These are phyloP conservation scores for Todiramphus saurophagus DNA, from an alignment of 2,113 vertebrate genomes.

Conservation along the genomic window DNA sequence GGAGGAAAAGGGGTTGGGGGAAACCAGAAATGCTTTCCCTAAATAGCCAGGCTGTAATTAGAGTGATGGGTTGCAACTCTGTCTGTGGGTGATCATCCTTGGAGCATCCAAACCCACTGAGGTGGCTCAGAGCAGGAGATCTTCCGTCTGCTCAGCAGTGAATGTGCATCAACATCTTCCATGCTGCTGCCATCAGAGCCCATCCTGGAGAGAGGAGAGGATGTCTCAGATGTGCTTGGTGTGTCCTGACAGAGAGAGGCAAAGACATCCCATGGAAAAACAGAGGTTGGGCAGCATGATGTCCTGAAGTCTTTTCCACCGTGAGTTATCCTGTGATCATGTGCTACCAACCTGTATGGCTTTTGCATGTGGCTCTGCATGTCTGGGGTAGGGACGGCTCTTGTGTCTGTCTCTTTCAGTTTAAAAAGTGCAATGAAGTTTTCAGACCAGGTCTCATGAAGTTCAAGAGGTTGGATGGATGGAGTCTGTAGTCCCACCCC, in stretches of 20 bases:
- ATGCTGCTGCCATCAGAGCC: background rate
- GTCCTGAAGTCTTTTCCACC: background rate
- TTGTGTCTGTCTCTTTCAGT: background rate
- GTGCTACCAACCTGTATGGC: background rate
- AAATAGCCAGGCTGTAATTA: background rate
- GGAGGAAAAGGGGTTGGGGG: background rate
- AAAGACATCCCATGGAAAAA: fast-evolving
- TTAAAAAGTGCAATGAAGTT: background rate
- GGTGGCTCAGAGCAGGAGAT: background rate
- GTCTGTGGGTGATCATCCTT: fast-evolving
- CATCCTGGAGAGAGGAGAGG: background rate
- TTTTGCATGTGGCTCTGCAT: background rate
- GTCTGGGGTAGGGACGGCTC: background rate
- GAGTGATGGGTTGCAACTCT: background rate
- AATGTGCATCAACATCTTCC: background rate
- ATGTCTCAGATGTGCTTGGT: fast-evolving
- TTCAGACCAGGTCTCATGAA: background rate
- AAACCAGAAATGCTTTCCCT: background rate
- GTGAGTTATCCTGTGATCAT: background rate
- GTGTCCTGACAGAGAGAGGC: background rate
- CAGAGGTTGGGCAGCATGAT: fast-evolving
- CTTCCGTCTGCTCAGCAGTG: background rate
- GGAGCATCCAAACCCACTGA: fast-evolving
- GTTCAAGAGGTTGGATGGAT: background rate
- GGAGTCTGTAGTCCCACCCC: background rate